Base-by-base conservation (phyloP, 2,888 invertebrate species). In the Eupithecia exiguata region DNA sequence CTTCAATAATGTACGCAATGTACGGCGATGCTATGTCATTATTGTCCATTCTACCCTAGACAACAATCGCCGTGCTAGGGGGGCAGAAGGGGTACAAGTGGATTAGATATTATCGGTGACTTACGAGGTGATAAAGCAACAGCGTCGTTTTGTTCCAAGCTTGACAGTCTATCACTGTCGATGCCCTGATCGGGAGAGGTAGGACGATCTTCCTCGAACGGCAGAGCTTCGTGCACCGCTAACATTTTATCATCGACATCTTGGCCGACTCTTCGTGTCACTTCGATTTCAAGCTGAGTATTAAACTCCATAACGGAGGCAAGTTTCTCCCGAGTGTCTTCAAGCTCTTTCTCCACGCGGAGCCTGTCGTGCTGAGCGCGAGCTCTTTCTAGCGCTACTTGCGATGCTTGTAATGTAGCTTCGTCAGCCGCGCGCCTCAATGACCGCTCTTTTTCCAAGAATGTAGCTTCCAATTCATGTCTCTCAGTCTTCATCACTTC, bases 131-230 rank as follows among this genome's bases (percentile, higher is more conserved):
- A 94, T 77, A 92, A 83, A 49, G 92, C 86, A 65, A 94, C 86
- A 46, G 89, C 92, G 53, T 94, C 93, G 79, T 95, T 95, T 77
- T 95, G 95, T 92, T 97, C 95, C 82, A 96, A 85, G 87, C 96
- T 95, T 76, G 96, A 95, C 70, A 96, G 91, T 76, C 96, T 91
- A 87, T 98, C 98, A 84, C 98, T 98, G 87, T 98, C 98, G 78
- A 98, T 98, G n/a, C 98, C 98, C 84, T 98, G 95, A 91, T 98
- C 98, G 0, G 98, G 98, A 0, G 98, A 98, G 1, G 96, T 93
- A 5, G 94, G 92, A 38, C 94, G 86, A 18, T 93, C 94, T 77
- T 93, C 93, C 79, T 93, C 93, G 1, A 88, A 91, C 46, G 82
- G 88, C 36, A 85, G 78, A 30, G 79, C 86, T 74, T 91, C 90